phyloP scores from a whole-genome alignment of 2,888 invertebrate species.

The Metalampra italica region DNA sequence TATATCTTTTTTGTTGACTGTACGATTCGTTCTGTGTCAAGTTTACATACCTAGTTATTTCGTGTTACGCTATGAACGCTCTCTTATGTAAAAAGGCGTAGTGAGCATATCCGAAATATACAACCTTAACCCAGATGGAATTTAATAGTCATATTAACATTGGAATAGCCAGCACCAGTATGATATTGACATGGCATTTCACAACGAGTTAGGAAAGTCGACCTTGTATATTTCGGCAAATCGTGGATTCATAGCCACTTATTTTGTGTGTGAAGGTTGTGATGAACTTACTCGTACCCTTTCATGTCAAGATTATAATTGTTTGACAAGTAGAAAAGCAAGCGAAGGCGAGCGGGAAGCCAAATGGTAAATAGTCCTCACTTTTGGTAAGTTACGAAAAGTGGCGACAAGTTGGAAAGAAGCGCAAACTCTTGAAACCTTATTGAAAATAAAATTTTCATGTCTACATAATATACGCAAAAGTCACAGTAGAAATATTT shows the following conservation, averaged over 20 bases:
- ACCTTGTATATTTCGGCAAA: conserved; percentile 26
- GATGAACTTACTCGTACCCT: not conserved
- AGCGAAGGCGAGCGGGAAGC: too few relatives aligned
- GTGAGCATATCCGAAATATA: conserved; percentile 11
- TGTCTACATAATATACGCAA: too few relatives aligned
- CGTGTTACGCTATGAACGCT: conserved; percentile 1
- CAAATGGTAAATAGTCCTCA: too few relatives aligned
- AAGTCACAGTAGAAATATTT: too few relatives aligned
- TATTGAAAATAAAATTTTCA: too few relatives aligned
- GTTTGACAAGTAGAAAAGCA: too few relatives aligned
- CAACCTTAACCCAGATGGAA: conserved; percentile 33
- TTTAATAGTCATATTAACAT: conserved; percentile 29
- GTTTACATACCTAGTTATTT: not conserved
- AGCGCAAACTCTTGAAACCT: too few relatives aligned
- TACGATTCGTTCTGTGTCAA: not conserved
- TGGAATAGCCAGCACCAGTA: conserved; percentile 24
- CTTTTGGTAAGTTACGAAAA: too few relatives aligned
- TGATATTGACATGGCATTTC: conserved; percentile 37
- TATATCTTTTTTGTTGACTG: too few relatives aligned
- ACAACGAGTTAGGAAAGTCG: conserved; percentile 37
- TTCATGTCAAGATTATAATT: too few relatives aligned
- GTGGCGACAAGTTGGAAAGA: too few relatives aligned
- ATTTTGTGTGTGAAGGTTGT: conserved; percentile 11
- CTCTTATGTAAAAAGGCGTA: conserved; percentile 8
- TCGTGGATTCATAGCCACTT: conserved; percentile 8